Evolutionary conservation across 2,113 vertebrate genomes (phyloP).

Genomic region (Callithrix jacchus): DNA sequence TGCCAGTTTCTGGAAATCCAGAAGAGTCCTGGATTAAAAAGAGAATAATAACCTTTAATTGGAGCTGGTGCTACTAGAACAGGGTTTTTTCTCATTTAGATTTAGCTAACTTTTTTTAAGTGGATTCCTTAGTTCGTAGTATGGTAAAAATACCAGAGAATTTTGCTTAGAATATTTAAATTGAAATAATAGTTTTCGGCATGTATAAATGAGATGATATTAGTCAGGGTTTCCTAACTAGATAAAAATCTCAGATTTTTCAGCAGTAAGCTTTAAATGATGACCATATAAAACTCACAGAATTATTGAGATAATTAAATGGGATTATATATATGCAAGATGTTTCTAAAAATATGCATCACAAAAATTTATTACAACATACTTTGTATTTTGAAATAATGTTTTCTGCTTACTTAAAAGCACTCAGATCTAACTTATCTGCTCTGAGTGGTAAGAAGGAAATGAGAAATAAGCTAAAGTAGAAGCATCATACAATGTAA

Average conservation of each 20-base stretch:
- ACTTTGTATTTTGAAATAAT: not conserved
- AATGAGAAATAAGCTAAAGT: not conserved
- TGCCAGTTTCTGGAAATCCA: not conserved
- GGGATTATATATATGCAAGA: not conserved
- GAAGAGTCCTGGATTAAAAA: not conserved
- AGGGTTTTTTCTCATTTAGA: not conserved
- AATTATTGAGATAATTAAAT: not conserved
- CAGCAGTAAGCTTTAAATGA: not conserved
- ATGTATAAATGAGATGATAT: not conserved
- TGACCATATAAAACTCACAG: not conserved
- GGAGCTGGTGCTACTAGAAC: not conserved
- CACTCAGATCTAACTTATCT: not conserved
- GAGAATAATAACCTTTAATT: not conserved
- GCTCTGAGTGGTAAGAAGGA: not conserved
- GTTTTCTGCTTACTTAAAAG: not conserved
- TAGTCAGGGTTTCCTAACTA: not conserved
- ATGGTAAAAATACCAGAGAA: not conserved
- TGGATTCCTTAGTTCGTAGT: not conserved
- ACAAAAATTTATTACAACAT: not conserved
- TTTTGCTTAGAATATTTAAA: not conserved
- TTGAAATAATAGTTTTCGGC: not conserved
- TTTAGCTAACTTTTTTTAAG: not conserved
- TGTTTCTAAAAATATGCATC: not conserved
- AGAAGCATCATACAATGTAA: not conserved
- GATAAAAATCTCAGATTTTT: not conserved